Conservation (phyloP, 2,113 vertebrate genomes). For the Psilopogon haemacephalus region DNA sequence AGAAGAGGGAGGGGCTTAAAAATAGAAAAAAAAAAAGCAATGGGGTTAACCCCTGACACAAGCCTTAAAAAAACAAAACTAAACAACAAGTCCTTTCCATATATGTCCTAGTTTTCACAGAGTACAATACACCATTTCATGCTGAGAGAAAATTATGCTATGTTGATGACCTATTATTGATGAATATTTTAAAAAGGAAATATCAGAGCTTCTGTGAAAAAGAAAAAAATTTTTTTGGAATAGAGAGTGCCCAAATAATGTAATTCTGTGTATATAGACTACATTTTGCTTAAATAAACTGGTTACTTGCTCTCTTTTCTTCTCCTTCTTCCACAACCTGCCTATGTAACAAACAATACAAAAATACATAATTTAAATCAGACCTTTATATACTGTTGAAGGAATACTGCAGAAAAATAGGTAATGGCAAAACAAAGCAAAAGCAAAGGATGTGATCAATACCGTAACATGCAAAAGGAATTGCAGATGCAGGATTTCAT, state of each 20-base stretch:
- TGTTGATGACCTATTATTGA: not conserved
- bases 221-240: not conserved
- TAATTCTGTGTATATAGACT: not conserved
- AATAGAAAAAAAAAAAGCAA: no score
- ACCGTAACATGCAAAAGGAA: not conserved
- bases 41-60: not conserved
- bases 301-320: not conserved
- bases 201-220: not conserved
- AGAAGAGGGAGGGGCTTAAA: no score
- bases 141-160: not conserved
- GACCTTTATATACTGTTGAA: not conserved
- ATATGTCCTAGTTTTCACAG: not conserved
- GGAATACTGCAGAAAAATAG: not conserved
- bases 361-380: not conserved
- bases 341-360: not conserved
- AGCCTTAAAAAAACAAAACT: not conserved
- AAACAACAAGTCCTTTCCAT: not conserved
- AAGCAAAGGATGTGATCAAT: not conserved
- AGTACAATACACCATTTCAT: not conserved
- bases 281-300: not conserved
- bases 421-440: not conserved
- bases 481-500: not conserved
- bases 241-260: not conserved
- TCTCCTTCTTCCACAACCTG: not conserved
- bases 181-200: not conserved